phyloP scores from a whole-genome alignment of 2,888 invertebrate species.

The Heliconius ethilla region DNA sequence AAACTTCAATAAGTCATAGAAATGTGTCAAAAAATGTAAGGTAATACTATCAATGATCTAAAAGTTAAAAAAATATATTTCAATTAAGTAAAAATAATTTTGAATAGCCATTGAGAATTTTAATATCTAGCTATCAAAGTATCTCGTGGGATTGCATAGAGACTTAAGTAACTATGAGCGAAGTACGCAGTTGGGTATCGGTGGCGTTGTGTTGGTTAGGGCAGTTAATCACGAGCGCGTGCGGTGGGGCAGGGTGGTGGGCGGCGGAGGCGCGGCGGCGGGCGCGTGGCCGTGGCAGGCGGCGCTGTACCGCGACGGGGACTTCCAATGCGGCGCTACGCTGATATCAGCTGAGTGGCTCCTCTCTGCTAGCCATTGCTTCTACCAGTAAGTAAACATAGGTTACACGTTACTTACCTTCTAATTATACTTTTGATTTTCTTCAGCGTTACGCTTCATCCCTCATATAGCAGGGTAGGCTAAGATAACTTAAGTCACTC shows the following conservation, averaged over 20 bases:
- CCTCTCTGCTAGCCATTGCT: constrained; percentile 91
- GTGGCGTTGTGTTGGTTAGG: constrained; percentile 48
- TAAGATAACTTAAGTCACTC: background rate
- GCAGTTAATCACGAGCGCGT: constrained; percentile 65
- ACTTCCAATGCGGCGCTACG: constrained; percentile 92
- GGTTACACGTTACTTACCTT: background rate
- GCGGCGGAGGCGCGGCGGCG: constrained; percentile 88
- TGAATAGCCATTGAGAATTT: background rate
- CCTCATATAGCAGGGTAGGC: background rate
- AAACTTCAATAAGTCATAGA: background rate
- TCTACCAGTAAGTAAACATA: constrained; percentile 86
- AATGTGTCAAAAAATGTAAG: background rate
- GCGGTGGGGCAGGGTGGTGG: constrained; percentile 87
- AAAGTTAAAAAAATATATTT: background rate
- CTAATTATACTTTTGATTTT: background rate
- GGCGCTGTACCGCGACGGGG: constrained; percentile 91
- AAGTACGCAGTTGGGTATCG: constrained; percentile 39
- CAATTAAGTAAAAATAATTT: background rate
- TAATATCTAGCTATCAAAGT: background rate
- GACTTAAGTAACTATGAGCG: constrained; percentile 17
- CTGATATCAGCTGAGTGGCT: constrained; percentile 87
- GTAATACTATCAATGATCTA: background rate
- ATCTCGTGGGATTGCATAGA: background rate
- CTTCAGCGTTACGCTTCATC: background rate
- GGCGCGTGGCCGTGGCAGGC: constrained; percentile 94